Evolutionary conservation across 92 coral and sea anemone genomes (phyloP).

Genomic region (Siderastrea radians): DNA sequence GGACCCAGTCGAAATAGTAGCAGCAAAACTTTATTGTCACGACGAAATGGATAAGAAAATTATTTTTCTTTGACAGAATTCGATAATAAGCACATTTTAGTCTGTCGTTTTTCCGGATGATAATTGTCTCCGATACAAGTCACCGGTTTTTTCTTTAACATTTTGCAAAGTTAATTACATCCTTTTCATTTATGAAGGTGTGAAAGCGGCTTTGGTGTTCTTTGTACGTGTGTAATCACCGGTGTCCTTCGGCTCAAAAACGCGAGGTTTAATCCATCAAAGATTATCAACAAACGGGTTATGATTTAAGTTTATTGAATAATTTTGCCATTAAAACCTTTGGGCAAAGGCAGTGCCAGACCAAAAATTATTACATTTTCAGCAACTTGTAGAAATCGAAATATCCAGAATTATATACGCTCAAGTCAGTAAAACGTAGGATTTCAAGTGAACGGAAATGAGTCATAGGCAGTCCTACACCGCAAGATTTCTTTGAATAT

Average conservation of each 20-base stretch:
- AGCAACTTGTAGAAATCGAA: background rate
- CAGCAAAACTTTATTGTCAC: background rate
- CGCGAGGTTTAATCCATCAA: background rate
- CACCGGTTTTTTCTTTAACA: background rate
- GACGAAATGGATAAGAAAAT: too few species aligned
- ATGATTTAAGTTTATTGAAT: background rate
- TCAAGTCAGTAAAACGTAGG: background rate
- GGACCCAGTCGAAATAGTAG: background rate
- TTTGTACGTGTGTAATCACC: slow-evolving; percentile 22
- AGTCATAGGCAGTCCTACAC: background rate
- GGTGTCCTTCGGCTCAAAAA: background rate
- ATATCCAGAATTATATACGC: background rate
- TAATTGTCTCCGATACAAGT: background rate
- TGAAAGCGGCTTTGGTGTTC: slow-evolving; percentile 37
- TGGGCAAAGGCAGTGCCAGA: background rate
- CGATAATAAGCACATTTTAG: background rate
- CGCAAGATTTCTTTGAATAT: background rate
- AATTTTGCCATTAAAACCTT: background rate
- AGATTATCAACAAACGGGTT: slow-evolving; percentile 17
- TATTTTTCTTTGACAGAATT: background rate
- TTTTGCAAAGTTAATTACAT: slow-evolving; percentile 44
- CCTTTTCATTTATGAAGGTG: slow-evolving; percentile 40
- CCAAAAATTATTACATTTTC: too few species aligned
- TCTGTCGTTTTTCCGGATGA: background rate
- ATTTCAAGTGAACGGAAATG: slow-evolving; percentile 35